Evolutionary conservation across 2,113 vertebrate genomes (phyloP).

Genomic region (Porphyrio hochstetteri): DNA sequence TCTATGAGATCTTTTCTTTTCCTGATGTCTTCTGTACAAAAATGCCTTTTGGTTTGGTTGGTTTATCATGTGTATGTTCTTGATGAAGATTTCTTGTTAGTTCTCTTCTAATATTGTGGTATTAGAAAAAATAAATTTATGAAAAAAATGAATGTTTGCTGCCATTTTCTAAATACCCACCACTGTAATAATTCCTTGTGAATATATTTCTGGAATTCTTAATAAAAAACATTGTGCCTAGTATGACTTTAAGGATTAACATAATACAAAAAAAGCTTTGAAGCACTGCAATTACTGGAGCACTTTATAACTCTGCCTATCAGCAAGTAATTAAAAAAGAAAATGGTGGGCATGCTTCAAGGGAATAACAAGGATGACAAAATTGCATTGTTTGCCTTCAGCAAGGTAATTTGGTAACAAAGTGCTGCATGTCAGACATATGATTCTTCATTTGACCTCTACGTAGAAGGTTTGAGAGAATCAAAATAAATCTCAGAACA

Average conservation of each 20-base stretch:
- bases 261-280: background rate
- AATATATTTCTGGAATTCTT: background rate
- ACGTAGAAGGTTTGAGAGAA: background rate
- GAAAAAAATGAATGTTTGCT: background rate
- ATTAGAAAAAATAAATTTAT: background rate
- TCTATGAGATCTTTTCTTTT: background rate
- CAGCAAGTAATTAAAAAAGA: background rate
- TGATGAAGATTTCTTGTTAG: background rate
- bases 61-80: background rate
- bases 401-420: background rate
- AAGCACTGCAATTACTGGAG: background rate
- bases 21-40: background rate
- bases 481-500: background rate
- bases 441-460: conserved; percentile 2
- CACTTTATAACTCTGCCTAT: background rate
- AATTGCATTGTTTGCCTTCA: background rate
- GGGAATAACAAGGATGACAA: background rate
- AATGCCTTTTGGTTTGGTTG: background rate
- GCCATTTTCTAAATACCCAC: background rate
- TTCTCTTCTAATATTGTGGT: background rate
- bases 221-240: background rate
- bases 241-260: background rate
- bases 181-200: background rate
- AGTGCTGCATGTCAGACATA: background rate
- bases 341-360: background rate